phyloP scores from a whole-genome alignment of 1,140 invertebrate species.

The Sogatella furcifera region DNA sequence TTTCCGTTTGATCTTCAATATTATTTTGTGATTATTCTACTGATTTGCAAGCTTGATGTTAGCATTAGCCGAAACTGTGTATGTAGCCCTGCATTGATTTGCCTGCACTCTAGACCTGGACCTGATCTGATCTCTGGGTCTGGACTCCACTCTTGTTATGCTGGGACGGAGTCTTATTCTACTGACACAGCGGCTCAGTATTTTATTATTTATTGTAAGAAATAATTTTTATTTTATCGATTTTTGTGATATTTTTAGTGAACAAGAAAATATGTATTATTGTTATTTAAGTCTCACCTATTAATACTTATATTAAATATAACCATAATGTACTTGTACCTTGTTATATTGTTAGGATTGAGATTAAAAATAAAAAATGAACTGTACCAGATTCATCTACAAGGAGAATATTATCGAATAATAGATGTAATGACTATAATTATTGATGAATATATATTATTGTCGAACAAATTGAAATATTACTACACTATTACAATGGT shows the following conservation, averaged over 20 bases:
- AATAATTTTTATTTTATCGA: constrained; percentile 22
- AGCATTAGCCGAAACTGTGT: constrained; percentile 18
- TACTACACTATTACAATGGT: constrained; percentile 12
- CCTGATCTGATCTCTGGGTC: neutral
- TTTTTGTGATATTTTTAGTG: constrained; percentile 31
- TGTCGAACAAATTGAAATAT: constrained; percentile 4
- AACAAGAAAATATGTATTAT: constrained; percentile 24
- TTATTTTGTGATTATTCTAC: neutral
- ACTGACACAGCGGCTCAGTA: constrained; percentile 23
- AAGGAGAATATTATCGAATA: constrained; percentile 21
- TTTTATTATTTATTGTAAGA: constrained; percentile 11
- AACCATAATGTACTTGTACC: constrained; percentile 25
- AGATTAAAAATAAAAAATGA: constrained; percentile 21
- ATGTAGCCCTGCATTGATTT: constrained; percentile 15
- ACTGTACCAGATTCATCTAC: constrained; percentile 17
- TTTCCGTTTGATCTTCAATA: neutral
- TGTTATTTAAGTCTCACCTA: constrained; percentile 29
- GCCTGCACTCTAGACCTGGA: constrained; percentile 3
- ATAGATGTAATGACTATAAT: constrained; percentile 7
- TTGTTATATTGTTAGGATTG: constrained; percentile 29
- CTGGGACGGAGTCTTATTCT: constrained; percentile 18
- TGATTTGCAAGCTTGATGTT: constrained; percentile 3
- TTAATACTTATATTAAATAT: constrained; percentile 23
- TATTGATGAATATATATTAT: constrained; percentile 18
- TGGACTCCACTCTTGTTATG: constrained; percentile 15